Conservation (phyloP, 2,797 vertebrate genomes). For the Fratercula arctica region DNA sequence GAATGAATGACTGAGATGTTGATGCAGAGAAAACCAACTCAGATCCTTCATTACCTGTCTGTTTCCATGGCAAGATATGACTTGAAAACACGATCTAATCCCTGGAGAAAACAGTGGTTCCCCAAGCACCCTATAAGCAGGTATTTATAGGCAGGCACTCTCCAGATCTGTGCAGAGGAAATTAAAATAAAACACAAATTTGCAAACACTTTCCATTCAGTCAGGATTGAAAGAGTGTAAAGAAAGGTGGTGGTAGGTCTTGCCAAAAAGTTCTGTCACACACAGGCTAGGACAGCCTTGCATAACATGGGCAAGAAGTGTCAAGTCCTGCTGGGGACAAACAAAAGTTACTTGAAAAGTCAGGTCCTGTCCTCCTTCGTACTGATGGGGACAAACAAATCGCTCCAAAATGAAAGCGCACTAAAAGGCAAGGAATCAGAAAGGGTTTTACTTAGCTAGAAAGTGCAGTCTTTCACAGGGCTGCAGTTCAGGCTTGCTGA, state of each 20-base stretch:
- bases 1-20: neutral
- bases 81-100: neutral
- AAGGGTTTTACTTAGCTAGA: neutral
- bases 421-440: neutral
- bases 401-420: neutral
- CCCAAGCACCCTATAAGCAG: neutral
- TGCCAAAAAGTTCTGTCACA: neutral
- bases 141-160: neutral
- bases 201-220: neutral
- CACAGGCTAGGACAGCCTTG: neutral
- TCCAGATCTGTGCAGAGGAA: constrained; percentile 15
- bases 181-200: constrained; percentile 9
- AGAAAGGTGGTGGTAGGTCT: neutral
- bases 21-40: neutral
- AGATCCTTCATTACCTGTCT: neutral
- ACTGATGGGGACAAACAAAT: neutral
- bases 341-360: neutral
- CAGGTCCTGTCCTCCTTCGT: neutral
- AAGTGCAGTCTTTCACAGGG: neutral
- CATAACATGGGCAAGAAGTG: neutral
- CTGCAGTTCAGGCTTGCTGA: neutral
- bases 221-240: neutral
- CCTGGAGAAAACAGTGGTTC: neutral
- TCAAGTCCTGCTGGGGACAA: neutral
- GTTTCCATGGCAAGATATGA: neutral